Evolutionary conservation across 2,888 invertebrate genomes (phyloP).

Genomic region (Drosophila mercatorum): DNA sequence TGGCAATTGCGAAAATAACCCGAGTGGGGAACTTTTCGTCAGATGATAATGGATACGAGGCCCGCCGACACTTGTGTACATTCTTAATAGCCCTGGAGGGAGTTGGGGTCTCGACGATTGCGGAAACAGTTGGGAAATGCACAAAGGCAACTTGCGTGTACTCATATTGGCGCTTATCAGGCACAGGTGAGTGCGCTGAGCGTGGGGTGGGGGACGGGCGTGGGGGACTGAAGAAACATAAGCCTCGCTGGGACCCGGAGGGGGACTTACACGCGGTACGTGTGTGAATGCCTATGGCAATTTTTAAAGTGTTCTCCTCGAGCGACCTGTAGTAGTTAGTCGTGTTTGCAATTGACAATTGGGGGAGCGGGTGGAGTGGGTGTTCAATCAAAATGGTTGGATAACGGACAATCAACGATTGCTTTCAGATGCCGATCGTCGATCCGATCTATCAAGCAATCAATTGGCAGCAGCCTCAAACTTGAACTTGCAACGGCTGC

Average conservation of each 20-base stretch:
- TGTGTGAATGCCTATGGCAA: slow-evolving; percentile 29
- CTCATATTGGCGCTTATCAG: slow-evolving; percentile 39
- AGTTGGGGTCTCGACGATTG: slow-evolving; percentile 21
- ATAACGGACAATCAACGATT: slow-evolving; percentile 67
- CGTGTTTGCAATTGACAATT: slow-evolving; percentile 63
- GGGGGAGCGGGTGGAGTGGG: background rate
- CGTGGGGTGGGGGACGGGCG: background rate
- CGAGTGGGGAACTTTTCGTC: slow-evolving; percentile 31
- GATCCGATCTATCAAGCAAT: slow-evolving; percentile 39
- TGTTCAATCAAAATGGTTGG: slow-evolving; percentile 64
- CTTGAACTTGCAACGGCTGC: slow-evolving; percentile 52
- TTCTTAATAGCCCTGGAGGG: slow-evolving; percentile 14
- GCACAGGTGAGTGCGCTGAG: background rate
- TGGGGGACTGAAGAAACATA: background rate
- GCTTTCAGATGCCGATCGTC: slow-evolving; percentile 17
- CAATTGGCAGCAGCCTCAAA: slow-evolving; percentile 59
- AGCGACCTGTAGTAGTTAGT: slow-evolving; percentile 54
- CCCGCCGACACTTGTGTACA: slow-evolving; percentile 10
- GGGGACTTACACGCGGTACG: slow-evolving; percentile 47
- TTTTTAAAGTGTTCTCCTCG: slow-evolving; percentile 48
- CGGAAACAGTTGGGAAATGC: slow-evolving; percentile 40
- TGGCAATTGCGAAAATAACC: slow-evolving; percentile 12
- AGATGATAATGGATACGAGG: slow-evolving; percentile 28
- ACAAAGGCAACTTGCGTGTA: slow-evolving; percentile 37
- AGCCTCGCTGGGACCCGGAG: background rate